Percentiles rank a stretch among this genome's conserved stretches.
These are phyloP conservation scores for Myotis planiceps DNA, from an alignment of 2,797 vertebrate species.

Conservation along the genomic window DNA sequence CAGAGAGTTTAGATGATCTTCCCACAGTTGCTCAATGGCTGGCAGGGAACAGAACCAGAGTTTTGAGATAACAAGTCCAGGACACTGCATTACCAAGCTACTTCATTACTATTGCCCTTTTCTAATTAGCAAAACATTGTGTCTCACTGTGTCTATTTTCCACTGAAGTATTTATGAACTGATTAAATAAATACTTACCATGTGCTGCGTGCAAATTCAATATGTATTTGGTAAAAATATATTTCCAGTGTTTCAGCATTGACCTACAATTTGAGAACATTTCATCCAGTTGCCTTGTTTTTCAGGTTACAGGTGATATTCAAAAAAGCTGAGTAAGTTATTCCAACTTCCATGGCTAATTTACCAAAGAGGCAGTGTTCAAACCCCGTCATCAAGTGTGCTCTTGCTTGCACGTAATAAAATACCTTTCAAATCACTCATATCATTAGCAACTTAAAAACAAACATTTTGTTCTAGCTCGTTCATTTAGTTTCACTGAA, in stretches of 20 bases:
- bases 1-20: neutral
- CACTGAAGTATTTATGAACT: neutral
- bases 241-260: slow-evolving; percentile 6
- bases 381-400: neutral
- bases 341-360: neutral
- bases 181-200: slow-evolving; percentile 8
- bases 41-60: neutral
- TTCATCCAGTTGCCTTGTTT: neutral
- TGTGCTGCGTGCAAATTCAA: neutral
- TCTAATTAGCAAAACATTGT: neutral
- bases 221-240: neutral
- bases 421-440: slow-evolving; percentile 49
- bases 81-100: neutral
- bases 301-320: slow-evolving; percentile 5
- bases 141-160: neutral
- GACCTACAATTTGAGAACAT: slow-evolving; percentile 17
- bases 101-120: neutral
- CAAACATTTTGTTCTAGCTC: neutral
- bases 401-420: neutral
- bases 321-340: neutral
- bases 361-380: neutral
- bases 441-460: neutral
- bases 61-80: neutral
- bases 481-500: slow-evolving; percentile 37
- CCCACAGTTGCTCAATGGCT: neutral